These are phyloP conservation scores for Spicauda simplicius DNA, from an alignment of 2,888 invertebrate genomes.

Conservation along the genomic window DNA sequence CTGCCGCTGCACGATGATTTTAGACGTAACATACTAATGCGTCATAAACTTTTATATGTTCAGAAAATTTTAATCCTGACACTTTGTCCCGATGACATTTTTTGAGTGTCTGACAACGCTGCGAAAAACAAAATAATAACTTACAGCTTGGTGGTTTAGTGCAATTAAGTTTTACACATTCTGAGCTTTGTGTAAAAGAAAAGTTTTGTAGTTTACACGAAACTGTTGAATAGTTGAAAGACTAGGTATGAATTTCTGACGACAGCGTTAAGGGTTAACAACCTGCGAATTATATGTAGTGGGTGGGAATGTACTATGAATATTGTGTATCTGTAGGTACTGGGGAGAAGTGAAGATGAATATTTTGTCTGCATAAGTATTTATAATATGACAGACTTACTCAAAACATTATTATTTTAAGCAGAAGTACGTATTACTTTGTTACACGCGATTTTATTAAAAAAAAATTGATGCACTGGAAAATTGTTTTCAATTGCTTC, in stretches of 20 bases:
- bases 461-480: too few species aligned
- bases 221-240: not conserved
- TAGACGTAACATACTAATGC: not conserved
- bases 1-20: too few species aligned
- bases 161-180: conserved; percentile 21
- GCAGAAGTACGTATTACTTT: too few species aligned
- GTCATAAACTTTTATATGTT: not conserved
- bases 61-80: conserved; percentile 2
- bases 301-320: not conserved
- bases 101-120: not conserved
- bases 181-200: conserved; percentile 8
- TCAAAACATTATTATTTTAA: too few species aligned
- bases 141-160: conserved; percentile 3
- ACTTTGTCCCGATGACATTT: not conserved
- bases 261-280: not conserved
- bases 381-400: too few species aligned
- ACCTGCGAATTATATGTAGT: not conserved
- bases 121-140: conserved; percentile 26
- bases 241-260: not conserved
- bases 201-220: conserved; percentile 4
- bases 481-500: too few species aligned
- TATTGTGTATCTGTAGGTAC: too few species aligned
- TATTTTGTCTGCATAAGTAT: too few species aligned
- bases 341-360: too few species aligned
- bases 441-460: too few species aligned